These are phyloP conservation scores for Tetrao urogallus DNA, from an alignment of 2,113 vertebrate species.

Conservation along the genomic window DNA sequence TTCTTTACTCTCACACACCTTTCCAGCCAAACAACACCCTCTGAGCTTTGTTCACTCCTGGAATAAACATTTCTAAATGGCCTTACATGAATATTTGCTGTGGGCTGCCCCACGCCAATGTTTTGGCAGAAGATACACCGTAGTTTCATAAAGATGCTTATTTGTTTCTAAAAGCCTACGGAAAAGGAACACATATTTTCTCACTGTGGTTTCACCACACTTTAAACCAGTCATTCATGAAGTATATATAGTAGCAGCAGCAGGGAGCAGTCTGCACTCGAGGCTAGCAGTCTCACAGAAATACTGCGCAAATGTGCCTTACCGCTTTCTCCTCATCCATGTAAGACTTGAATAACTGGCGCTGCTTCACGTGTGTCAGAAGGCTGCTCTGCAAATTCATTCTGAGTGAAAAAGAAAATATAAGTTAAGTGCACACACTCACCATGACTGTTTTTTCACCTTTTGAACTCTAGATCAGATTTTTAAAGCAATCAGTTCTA, in stretches of 20 bases:
- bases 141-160: neutral
- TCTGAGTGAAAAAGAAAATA: slow-evolving; percentile 9
- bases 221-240: slow-evolving; percentile 1
- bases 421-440: slow-evolving; percentile 24
- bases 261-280: slow-evolving; percentile 43
- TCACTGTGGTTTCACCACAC: neutral
- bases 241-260: slow-evolving; percentile 52
- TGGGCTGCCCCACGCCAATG: neutral
- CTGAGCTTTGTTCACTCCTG: neutral
- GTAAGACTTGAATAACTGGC: neutral
- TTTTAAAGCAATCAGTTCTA: neutral
- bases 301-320: neutral
- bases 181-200: neutral
- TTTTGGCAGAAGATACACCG: neutral
- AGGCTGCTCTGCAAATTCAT: slow-evolving; percentile 28
- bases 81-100: neutral
- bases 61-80: neutral
- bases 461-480: slow-evolving; percentile 32
- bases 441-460: slow-evolving; percentile 19
- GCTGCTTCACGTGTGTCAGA: slow-evolving; percentile 27
- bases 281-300: slow-evolving; percentile 54
- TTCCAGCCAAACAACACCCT: neutral
- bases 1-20: neutral
- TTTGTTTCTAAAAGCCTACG: neutral
- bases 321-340: neutral